A percentile compares a stretch with the other conserved stretches of the same genome.
Conservation (phyloP, 1,140 invertebrate genomes). For the Heliconius eleuchia region DNA sequence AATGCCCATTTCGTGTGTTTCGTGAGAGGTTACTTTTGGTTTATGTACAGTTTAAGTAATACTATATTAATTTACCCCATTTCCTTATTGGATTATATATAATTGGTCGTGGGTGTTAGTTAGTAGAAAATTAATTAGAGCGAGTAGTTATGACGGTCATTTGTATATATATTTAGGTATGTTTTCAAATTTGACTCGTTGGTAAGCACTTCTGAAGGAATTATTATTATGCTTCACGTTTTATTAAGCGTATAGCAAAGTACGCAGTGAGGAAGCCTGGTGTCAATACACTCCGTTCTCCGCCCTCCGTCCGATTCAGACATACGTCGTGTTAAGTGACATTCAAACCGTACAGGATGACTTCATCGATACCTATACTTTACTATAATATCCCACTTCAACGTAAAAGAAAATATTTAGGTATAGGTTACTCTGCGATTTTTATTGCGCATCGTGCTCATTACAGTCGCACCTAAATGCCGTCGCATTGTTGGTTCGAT, state of each 20-base stretch:
- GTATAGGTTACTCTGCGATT: no score
- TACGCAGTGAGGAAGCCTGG: neutral
- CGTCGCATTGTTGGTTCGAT: no score
- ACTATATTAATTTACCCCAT: neutral
- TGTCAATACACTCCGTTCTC: neutral
- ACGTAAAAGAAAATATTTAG: no score
- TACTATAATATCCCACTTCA: neutral
- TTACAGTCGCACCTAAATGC: no score
- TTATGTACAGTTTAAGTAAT: neutral
- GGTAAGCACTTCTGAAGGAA: no score
- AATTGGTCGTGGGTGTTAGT: neutral
- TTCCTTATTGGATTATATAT: neutral
- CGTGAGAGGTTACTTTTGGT: neutral
- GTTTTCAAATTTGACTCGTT: no score
- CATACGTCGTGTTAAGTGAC: no score
- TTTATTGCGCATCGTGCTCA: no score
- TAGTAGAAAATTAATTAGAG: neutral
- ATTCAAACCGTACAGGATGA: no score
- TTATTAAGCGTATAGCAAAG: neutral
- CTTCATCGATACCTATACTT: no score
- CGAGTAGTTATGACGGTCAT: neutral
- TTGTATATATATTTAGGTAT: neutral
- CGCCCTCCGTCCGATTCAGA: neutral
- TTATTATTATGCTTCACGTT: neutral
- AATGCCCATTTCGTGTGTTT: conserved; percentile 6